Evolutionary conservation across 2,888 invertebrate species (phyloP).

Genomic region (Nephrotoma guestfalica): DNA sequence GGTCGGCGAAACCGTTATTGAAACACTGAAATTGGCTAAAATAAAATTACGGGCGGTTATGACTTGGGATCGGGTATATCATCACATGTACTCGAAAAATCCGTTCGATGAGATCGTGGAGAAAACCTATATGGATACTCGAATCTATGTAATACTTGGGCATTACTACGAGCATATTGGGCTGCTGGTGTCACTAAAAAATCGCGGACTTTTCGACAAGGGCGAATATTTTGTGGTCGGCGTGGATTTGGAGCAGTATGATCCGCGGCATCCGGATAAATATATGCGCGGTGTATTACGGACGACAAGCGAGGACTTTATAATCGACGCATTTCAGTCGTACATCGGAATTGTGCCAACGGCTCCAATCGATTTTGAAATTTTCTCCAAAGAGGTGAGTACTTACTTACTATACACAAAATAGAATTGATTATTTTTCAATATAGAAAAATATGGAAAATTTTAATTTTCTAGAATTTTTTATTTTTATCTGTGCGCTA

Average conservation of each 20-base stretch:
- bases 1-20: slow-evolving; percentile 62
- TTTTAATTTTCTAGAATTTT: not conserved
- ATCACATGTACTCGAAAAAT: slow-evolving; percentile 69
- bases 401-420: not conserved
- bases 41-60: slow-evolving; percentile 50
- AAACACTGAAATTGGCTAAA: slow-evolving; percentile 53
- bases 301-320: slow-evolving; percentile 37
- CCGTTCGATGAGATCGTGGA: slow-evolving; percentile 72
- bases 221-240: slow-evolving; percentile 92
- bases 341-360: slow-evolving; percentile 75
- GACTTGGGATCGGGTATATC: slow-evolving; percentile 57
- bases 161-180: slow-evolving; percentile 85
- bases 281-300: slow-evolving; percentile 65
- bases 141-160: slow-evolving; percentile 84
- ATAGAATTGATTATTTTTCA: not conserved
- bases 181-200: slow-evolving; percentile 73
- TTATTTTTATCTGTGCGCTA: not conserved
- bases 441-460: not conserved
- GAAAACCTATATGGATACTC: slow-evolving; percentile 68
- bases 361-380: slow-evolving; percentile 52
- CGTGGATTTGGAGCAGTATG: slow-evolving; percentile 79
- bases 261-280: slow-evolving; percentile 56
- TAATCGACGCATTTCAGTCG: slow-evolving; percentile 58
- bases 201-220: slow-evolving; percentile 63
- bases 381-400: slow-evolving; percentile 43